A percentile compares a stretch with the other conserved stretches of the same genome.
These are phyloP conservation scores for Sinhomidia bicolor DNA, from an alignment of 2,888 invertebrate genomes.

Conservation along the genomic window DNA sequence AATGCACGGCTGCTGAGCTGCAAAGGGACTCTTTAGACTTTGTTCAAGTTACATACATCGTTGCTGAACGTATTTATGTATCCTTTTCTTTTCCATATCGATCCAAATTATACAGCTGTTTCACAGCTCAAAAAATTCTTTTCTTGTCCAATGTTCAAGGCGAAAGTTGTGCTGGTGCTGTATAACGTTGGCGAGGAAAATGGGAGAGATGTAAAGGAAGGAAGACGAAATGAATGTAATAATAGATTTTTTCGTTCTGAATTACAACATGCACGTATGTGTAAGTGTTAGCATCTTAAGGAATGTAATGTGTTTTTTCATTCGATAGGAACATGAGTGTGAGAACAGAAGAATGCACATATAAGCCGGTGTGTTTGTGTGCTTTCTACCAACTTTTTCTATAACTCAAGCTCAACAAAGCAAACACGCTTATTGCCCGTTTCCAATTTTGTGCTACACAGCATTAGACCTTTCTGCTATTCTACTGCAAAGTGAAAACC, in stretches of 20 bases:
- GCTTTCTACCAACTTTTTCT: neutral
- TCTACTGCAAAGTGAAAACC: neutral
- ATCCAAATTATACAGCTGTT: constrained; percentile 50
- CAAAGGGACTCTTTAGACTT: neutral
- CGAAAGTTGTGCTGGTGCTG: neutral
- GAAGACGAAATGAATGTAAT: neutral
- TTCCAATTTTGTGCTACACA: neutral
- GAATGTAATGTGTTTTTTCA: neutral
- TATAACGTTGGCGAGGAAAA: neutral
- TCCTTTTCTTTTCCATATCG: constrained; percentile 47
- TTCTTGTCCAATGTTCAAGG: neutral
- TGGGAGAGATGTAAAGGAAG: neutral
- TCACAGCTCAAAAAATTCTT: neutral
- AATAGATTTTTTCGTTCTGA: neutral
- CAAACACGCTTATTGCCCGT: neutral
- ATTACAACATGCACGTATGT: neutral
- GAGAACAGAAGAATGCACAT: neutral
- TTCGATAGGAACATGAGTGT: neutral
- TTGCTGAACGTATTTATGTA: neutral
- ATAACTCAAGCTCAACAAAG: neutral
- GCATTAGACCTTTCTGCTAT: neutral
- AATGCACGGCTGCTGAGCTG: no score
- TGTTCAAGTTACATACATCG: neutral
- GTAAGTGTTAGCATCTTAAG: neutral
- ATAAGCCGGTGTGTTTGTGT: neutral